Conservation (phyloP, 2,888 invertebrate genomes). For the Alentia gelatinosa region DNA sequence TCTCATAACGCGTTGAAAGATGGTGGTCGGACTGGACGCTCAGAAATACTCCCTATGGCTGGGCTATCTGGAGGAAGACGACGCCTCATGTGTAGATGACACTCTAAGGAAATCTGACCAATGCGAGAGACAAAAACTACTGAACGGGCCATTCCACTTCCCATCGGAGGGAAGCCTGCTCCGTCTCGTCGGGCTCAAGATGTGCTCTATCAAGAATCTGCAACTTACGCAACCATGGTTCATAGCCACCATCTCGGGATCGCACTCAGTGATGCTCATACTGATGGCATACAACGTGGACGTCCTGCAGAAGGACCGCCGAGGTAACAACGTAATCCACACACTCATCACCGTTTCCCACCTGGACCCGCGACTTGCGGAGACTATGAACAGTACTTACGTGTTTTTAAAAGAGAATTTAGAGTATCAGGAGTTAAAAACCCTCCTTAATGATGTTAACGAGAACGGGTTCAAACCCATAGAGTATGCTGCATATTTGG, state of each 20-base stretch:
- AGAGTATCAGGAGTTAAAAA: not conserved
- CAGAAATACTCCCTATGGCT: not conserved
- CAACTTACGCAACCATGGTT: conserved; percentile 5
- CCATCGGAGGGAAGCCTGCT: too few species aligned
- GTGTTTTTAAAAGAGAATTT: not conserved
- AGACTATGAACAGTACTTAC: not conserved
- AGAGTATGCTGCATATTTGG: conserved; percentile 7
- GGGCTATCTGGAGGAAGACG: too few species aligned
- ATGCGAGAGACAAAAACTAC: too few species aligned
- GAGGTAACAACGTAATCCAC: conserved; percentile 3
- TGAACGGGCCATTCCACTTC: too few species aligned
- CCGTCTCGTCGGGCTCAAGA: too few species aligned
- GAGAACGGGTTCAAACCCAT: not conserved
- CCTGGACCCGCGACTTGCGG: not conserved
- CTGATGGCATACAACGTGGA: not conserved
- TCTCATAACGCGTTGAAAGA: too few species aligned
- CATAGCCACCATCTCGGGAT: not conserved
- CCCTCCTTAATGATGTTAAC: not conserved
- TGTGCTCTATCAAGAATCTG: too few species aligned
- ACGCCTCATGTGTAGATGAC: too few species aligned
- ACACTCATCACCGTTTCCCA: not conserved
- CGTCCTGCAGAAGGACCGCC: not conserved
- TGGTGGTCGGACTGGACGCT: not conserved
- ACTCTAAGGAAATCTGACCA: too few species aligned
- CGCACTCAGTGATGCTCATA: not conserved